phyloP scores from a whole-genome alignment of 2,888 invertebrate genomes.

The Cheilosia vernalis region DNA sequence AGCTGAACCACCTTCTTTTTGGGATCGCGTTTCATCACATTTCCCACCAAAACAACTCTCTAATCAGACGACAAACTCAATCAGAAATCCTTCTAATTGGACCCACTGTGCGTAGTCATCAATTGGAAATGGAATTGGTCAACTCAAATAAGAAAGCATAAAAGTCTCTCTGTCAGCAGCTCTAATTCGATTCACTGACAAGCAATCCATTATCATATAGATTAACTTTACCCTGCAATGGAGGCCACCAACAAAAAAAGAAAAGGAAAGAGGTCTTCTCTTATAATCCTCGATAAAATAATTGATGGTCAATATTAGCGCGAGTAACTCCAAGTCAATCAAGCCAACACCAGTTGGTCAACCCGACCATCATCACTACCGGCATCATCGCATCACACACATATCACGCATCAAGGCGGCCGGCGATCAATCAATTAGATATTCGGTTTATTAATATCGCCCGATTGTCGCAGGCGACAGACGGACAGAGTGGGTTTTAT shows the following conservation, averaged over 20 bases:
- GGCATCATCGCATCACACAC: slow-evolving; percentile 55
- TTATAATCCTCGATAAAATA: slow-evolving; percentile 56
- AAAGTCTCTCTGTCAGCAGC: not conserved
- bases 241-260: slow-evolving; percentile 5
- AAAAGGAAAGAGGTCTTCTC: slow-evolving; percentile 3
- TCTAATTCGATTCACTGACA: slow-evolving; percentile 36
- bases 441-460: slow-evolving; percentile 68
- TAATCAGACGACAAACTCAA: not conserved
- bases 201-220: slow-evolving; percentile 50
- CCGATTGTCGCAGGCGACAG: slow-evolving; percentile 35
- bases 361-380: slow-evolving; percentile 51
- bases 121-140: slow-evolving; percentile 9
- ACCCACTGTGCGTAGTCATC: not conserved
- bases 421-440: slow-evolving; percentile 72
- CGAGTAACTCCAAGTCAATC: slow-evolving; percentile 47
- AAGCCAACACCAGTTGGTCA: slow-evolving; percentile 72
- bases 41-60: not conserved
- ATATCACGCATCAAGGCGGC: not conserved
- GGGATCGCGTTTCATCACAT: not conserved
- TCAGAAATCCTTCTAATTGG: not conserved
- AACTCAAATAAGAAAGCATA: not conserved
- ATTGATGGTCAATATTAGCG: slow-evolving; percentile 68
- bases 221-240: slow-evolving; percentile 11
- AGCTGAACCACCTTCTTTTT: too few species aligned
- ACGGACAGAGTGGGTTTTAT: slow-evolving; percentile 32